These are phyloP conservation scores for Saccostrea glomerata DNA, from an alignment of 1,140 invertebrate species.

Conservation along the genomic window DNA sequence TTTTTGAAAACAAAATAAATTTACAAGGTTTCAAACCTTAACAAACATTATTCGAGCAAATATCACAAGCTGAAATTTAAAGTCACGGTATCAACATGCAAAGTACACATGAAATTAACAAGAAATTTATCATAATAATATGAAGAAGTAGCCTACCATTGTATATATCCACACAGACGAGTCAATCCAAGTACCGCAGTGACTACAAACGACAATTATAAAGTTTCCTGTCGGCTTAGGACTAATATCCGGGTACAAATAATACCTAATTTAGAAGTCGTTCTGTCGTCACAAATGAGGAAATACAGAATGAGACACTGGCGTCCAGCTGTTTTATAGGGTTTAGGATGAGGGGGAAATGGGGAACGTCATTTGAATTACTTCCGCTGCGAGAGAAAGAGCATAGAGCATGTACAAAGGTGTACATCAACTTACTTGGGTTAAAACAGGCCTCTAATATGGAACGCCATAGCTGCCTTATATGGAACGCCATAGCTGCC, in stretches of 20 bases:
- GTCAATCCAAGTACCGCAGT: neutral
- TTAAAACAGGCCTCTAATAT: no score
- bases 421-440: no score
- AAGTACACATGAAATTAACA: neutral
- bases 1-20: neutral
- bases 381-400: neutral
- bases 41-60: neutral
- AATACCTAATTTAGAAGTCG: slow-evolving; percentile 29
- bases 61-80: neutral
- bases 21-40: neutral
- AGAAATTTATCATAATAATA: neutral
- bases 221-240: neutral
- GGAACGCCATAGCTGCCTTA: no score
- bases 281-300: neutral
- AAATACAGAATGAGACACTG: neutral
- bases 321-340: neutral
- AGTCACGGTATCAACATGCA: neutral
- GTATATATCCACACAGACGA: neutral
- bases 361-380: neutral
- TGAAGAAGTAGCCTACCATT: neutral
- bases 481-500: no score
- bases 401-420: no score
- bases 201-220: neutral
- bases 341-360: neutral
- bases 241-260: neutral